Evolutionary conservation across 2,888 invertebrate species (phyloP).

Genomic region (Cartodere bifasciata): DNA sequence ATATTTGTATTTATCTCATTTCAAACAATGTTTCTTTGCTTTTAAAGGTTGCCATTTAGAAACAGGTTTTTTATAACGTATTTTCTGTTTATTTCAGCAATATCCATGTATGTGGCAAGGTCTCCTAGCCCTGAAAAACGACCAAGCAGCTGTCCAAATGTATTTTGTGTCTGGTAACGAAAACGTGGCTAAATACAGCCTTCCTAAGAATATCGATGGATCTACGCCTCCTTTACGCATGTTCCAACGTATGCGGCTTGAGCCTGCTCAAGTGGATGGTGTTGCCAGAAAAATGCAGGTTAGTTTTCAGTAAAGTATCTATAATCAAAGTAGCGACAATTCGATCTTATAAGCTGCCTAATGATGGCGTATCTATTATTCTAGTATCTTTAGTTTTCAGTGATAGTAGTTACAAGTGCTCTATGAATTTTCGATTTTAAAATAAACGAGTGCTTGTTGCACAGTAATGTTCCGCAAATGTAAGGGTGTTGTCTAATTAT

Average conservation of each 20-base stretch:
- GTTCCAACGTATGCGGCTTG: constrained; percentile 94
- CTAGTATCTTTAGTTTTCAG: too few species aligned
- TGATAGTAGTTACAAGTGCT: too few species aligned
- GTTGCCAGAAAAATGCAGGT: constrained; percentile 95
- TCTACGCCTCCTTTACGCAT: constrained; percentile 80
- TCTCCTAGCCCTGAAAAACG: constrained; percentile 85
- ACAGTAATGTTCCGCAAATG: too few species aligned
- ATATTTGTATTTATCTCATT: too few species aligned
- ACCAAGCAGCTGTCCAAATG: constrained; percentile 96
- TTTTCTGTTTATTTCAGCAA: constrained; percentile 44
- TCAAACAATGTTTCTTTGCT: too few species aligned
- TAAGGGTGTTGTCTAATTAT: too few species aligned
- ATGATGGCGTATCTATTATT: too few species aligned
- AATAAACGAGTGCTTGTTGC: too few species aligned
- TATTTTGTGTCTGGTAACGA: constrained; percentile 94
- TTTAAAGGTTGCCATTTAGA: neutral
- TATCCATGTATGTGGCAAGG: constrained; percentile 99
- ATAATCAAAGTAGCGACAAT: too few species aligned
- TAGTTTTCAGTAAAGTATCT: too few species aligned
- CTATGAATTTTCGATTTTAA: too few species aligned
- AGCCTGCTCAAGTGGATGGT: constrained; percentile 90
- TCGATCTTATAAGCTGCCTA: too few species aligned
- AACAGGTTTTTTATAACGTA: neutral
- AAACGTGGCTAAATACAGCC: constrained; percentile 73
- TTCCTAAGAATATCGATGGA: constrained; percentile 75